Percentiles rank a stretch among this genome's conserved stretches.
phyloP scores from a whole-genome alignment of 2,888 invertebrate species.

The Cephus pygmeus region DNA sequence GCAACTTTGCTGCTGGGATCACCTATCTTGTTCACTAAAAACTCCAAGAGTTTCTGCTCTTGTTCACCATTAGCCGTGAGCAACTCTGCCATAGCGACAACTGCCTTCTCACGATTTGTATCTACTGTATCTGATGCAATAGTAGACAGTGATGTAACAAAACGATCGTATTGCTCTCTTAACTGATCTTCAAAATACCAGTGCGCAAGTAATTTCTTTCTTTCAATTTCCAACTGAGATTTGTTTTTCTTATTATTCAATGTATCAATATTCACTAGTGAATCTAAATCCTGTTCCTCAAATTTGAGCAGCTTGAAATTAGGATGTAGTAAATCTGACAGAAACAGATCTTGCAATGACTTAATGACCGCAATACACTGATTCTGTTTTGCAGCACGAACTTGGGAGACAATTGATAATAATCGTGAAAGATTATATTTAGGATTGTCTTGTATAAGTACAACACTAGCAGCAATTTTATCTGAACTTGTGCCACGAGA shows the following conservation, averaged over 20 bases:
- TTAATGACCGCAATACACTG: conserved; percentile 77
- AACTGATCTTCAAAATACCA: conserved; percentile 94
- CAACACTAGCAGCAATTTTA: conserved; percentile 85
- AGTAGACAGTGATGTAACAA: conserved; percentile 77
- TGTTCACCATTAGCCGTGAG: conserved; percentile 84
- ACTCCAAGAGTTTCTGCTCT: conserved; percentile 83
- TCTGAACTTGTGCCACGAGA: conserved; percentile 86
- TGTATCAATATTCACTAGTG: conserved; percentile 71
- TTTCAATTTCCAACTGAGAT: conserved; percentile 64
- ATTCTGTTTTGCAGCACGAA: conserved; percentile 82
- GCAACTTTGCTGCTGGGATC: conserved; percentile 91
- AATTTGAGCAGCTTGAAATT: conserved; percentile 75
- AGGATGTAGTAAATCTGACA: conserved; percentile 77
- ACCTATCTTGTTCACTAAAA: conserved; percentile 94
- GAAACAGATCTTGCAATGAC: conserved; percentile 81
- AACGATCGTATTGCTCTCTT: conserved; percentile 81
- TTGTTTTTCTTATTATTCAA: conserved; percentile 69
- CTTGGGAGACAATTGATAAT: conserved; percentile 78
- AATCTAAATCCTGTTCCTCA: conserved; percentile 72
- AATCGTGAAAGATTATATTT: conserved; percentile 80
- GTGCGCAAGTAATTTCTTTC: conserved; percentile 74
- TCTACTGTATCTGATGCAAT: conserved; percentile 84
- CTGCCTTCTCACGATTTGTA: conserved; percentile 83
- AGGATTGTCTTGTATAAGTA: conserved; percentile 85
- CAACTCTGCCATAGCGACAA: conserved; percentile 79